A percentile compares a stretch with the other conserved stretches of the same genome.
These are phyloP conservation scores for Chaetodon trifasciatus DNA, from an alignment of 2,797 vertebrate genomes.

Conservation along the genomic window DNA sequence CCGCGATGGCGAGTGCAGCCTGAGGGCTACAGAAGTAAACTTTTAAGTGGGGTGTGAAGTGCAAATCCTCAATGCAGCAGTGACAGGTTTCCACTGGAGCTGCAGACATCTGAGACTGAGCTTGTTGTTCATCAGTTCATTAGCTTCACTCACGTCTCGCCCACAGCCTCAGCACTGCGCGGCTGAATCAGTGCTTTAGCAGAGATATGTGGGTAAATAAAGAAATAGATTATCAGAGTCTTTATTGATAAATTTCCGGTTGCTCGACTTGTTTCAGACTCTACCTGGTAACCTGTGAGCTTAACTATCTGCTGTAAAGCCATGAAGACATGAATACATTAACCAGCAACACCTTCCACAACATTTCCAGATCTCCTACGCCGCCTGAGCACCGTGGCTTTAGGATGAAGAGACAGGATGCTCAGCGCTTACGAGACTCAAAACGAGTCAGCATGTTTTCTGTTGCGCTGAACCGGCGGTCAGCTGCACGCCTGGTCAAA, in stretches of 20 bases:
- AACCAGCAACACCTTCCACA: background rate
- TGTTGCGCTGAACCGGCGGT: conserved; percentile 52
- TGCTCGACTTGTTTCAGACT: background rate
- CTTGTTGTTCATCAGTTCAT: background rate
- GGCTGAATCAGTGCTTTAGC: background rate
- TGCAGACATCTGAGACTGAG: background rate
- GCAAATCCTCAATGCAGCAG: background rate
- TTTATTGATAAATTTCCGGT: too few species aligned
- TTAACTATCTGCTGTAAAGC: background rate
- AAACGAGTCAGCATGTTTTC: conserved; percentile 76
- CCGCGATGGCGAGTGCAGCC: background rate
- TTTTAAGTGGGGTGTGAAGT: background rate
- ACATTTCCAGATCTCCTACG: conserved; percentile 1
- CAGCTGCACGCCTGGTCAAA: conserved; percentile 72
- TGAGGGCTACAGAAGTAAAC: background rate
- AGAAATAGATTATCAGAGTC: too few species aligned
- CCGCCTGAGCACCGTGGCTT: conserved; percentile 26
- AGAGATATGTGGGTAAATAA: too few species aligned
- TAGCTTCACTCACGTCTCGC: background rate
- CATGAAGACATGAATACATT: background rate
- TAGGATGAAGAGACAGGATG: conserved; percentile 65
- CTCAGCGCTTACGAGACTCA: conserved; percentile 56
- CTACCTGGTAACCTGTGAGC: background rate
- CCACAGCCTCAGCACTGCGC: background rate
- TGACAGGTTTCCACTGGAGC: conserved; percentile 20